These are phyloP conservation scores for Coenobita brevimanus DNA, from an alignment of 1,140 invertebrate genomes.

Conservation along the genomic window DNA sequence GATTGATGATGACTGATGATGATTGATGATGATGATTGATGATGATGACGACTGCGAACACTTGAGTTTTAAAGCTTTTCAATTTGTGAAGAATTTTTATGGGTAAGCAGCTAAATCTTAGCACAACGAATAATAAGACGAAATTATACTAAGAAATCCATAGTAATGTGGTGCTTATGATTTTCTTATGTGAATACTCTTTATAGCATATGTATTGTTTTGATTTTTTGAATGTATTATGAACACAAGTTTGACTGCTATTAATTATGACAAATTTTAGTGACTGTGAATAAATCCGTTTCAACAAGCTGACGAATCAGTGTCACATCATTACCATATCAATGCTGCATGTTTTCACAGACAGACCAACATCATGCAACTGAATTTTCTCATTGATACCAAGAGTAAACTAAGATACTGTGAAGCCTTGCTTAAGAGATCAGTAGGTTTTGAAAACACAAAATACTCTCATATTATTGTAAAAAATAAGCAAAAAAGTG, in stretches of 20 bases:
- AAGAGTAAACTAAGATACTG: conserved; percentile 21
- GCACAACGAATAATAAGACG: no score
- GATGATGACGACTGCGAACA: no score
- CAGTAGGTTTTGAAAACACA: conserved; percentile 29
- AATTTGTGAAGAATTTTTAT: no score
- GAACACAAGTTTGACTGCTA: not conserved
- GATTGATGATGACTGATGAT: no score
- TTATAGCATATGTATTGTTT: conserved; percentile 2
- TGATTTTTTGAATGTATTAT: no score
- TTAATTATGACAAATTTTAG: not conserved
- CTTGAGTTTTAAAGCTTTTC: no score
- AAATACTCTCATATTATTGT: conserved; percentile 4
- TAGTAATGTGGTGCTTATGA: no score
- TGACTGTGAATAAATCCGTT: not conserved
- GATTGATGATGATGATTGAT: no score
- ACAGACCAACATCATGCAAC: no score
- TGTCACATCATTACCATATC: conserved; percentile 4
- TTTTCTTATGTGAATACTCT: conserved; percentile 6
- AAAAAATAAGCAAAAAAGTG: conserved; percentile 15
- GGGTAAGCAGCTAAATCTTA: no score
- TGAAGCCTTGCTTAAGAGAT: not conserved
- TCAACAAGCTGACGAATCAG: conserved; percentile 11
- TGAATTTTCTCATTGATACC: no score
- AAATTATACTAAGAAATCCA: no score
- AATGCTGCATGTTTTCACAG: conserved; percentile 25